These are phyloP conservation scores for Rhodophaea formosa DNA, from an alignment of 2,888 invertebrate genomes.

Conservation along the genomic window DNA sequence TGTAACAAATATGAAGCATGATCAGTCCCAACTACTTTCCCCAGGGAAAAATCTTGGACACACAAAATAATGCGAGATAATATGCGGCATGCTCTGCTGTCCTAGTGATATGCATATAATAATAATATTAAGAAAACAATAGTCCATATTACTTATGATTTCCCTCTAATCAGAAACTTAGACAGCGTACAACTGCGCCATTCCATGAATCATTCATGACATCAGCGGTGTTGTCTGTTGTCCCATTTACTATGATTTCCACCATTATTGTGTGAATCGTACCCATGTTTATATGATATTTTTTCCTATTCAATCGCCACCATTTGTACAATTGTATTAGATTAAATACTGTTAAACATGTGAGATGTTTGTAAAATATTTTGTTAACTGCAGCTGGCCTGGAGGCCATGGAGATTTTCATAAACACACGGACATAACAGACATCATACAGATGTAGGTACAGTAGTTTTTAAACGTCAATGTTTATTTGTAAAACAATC, in stretches of 20 bases:
- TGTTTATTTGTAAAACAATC: conserved; percentile 34
- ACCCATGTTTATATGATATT: conserved; percentile 4
- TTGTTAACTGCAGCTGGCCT: conserved; percentile 61
- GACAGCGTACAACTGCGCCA: not conserved
- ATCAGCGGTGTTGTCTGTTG: conserved; percentile 25
- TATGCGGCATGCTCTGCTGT: no score
- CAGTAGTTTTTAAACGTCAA: conserved; percentile 44
- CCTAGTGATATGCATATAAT: no score
- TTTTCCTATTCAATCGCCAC: not conserved
- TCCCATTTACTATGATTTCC: conserved; percentile 17
- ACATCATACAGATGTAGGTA: conserved; percentile 56
- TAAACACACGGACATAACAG: conserved; percentile 47
- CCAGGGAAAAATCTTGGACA: no score
- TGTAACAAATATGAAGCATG: no score
- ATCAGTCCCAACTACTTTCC: no score
- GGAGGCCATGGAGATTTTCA: conserved; percentile 41
- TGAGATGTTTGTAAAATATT: conserved; percentile 45
- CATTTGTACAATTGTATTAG: not conserved
- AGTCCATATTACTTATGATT: no score
- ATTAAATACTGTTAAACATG: conserved; percentile 1
- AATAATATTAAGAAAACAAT: no score
- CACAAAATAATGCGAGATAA: no score
- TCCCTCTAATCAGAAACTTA: no score
- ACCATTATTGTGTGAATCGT: not conserved
- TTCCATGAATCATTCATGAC: not conserved